These are phyloP conservation scores for Pentalonia nigronervosa DNA, from an alignment of 1,140 invertebrate genomes.

Conservation along the genomic window DNA sequence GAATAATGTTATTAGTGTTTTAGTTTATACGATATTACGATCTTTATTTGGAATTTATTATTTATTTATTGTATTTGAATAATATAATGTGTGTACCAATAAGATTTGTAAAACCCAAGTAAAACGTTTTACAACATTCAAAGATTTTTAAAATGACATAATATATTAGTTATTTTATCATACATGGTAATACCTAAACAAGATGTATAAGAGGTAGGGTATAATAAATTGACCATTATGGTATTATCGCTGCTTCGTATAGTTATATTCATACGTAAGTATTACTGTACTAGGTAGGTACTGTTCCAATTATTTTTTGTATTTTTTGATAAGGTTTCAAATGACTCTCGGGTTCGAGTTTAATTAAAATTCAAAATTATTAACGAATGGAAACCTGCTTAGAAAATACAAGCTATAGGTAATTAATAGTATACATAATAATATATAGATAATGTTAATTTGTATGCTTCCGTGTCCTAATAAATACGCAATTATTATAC, in stretches of 20 bases:
- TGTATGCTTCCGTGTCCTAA: background rate
- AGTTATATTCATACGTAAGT: background rate
- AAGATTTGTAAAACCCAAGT: background rate
- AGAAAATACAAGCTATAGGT: background rate
- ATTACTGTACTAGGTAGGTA: too few relatives aligned
- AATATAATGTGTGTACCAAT: background rate
- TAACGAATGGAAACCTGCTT: background rate
- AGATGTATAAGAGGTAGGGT: background rate
- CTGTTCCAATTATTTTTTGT: background rate
- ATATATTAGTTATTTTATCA: background rate
- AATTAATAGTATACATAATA: too few relatives aligned
- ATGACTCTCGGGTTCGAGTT: background rate
- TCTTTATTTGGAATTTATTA: background rate
- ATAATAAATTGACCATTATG: background rate
- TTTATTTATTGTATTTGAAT: background rate
- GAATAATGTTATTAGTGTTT: background rate
- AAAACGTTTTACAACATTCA: background rate
- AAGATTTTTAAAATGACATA: background rate
- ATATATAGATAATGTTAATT: too few relatives aligned
- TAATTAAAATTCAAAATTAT: background rate
- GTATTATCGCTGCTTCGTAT: background rate
- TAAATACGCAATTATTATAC: background rate
- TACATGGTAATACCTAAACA: background rate
- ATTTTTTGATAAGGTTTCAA: background rate
- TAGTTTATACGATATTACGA: background rate